Percentiles rank a stretch among this genome's conserved stretches.
These are phyloP conservation scores for Lepus americanus DNA, from an alignment of 2,113 vertebrate genomes.

Conservation along the genomic window DNA sequence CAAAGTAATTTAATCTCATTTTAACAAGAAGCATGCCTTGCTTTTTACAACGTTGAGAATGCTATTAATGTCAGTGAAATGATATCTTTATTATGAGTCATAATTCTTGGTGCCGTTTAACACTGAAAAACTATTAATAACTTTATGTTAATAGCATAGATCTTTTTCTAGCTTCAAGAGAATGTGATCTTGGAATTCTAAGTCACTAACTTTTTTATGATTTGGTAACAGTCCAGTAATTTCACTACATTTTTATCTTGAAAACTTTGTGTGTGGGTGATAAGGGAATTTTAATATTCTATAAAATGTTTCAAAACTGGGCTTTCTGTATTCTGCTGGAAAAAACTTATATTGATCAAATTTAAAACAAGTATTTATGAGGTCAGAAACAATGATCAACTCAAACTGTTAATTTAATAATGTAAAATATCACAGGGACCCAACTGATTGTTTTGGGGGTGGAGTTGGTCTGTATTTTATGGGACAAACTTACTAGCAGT, in stretches of 20 bases:
- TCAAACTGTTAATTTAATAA: neutral
- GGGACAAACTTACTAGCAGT: neutral
- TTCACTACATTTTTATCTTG: neutral
- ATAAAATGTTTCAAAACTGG: neutral
- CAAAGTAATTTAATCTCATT: slow-evolving; percentile 27
- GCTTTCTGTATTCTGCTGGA: neutral
- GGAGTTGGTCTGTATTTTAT: neutral
- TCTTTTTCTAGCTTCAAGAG: slow-evolving; percentile 45
- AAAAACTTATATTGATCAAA: neutral
- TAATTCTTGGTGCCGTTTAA: slow-evolving; percentile 48
- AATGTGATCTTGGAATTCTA: neutral
- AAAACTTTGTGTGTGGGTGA: neutral
- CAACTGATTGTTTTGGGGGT: neutral
- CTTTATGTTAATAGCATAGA: slow-evolving; percentile 38
- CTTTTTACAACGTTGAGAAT: neutral
- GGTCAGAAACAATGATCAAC: neutral
- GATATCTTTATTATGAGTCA: slow-evolving; percentile 51
- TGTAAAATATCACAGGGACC: neutral
- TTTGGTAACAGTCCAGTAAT: neutral
- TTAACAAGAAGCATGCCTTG: neutral
- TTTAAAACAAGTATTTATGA: neutral
- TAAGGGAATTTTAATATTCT: neutral
- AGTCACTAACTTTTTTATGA: neutral
- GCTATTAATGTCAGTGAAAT: slow-evolving; percentile 48
- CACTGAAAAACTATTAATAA: slow-evolving; percentile 61